Percentiles rank a stretch among this genome's conserved stretches.
Evolutionary conservation across 2,113 vertebrate genomes (phyloP).

Genomic region (Mystacornis crossleyi): DNA sequence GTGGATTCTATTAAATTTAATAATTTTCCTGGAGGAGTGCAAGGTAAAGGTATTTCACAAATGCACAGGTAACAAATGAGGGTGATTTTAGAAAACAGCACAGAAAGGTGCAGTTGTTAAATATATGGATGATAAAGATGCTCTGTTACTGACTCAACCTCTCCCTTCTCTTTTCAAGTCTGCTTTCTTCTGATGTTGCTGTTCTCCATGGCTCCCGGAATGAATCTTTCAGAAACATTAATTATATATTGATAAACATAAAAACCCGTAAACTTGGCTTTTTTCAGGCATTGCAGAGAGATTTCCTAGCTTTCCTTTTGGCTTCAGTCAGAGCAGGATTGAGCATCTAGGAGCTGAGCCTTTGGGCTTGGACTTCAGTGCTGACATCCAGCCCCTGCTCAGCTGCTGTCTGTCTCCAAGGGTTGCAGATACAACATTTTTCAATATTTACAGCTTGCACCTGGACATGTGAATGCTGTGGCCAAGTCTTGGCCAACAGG

Average conservation of each 20-base stretch:
- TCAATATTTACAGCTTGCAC: background rate
- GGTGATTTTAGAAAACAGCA: background rate
- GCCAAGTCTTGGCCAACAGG: background rate
- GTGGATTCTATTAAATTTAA: slow-evolving; percentile 17
- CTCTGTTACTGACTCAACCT: background rate
- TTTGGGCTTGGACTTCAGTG: background rate
- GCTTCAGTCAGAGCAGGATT: background rate
- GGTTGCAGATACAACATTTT: background rate
- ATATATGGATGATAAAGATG: background rate
- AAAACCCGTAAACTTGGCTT: background rate
- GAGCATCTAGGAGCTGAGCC: background rate
- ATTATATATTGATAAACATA: background rate
- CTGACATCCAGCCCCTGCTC: background rate
- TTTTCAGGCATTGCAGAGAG: background rate
- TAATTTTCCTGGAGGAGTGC: background rate
- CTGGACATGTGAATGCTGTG: background rate
- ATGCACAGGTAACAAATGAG: background rate
- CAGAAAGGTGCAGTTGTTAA: background rate
- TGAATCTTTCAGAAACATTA: background rate
- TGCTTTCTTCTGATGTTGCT: background rate
- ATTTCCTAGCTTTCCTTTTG: background rate
- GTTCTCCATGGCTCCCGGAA: background rate
- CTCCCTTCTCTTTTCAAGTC: background rate
- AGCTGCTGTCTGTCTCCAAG: background rate
- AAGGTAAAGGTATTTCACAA: background rate